phyloP scores from a whole-genome alignment of 2,113 vertebrate genomes.

The Glaucomys volans region DNA sequence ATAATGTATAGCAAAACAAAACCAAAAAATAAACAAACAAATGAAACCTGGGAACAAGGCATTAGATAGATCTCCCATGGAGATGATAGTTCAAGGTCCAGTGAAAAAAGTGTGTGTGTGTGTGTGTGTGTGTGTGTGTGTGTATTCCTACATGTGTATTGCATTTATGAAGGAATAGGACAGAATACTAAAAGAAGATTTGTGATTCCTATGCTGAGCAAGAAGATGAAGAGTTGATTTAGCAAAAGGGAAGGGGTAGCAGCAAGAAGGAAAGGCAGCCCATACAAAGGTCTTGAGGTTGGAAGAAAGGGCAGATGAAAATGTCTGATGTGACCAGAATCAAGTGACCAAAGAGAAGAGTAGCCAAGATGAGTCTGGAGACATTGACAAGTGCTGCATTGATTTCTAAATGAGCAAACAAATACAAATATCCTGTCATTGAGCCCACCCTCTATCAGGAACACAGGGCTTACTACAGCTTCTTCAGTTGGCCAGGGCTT shows the following conservation, averaged over 20 bases:
- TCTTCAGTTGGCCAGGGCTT: neutral
- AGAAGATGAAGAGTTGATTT: neutral
- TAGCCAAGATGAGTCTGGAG: neutral
- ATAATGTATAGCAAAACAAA: neutral
- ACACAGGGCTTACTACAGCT: neutral
- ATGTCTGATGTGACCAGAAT: neutral
- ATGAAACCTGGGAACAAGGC: neutral
- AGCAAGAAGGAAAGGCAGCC: neutral
- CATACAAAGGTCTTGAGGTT: neutral
- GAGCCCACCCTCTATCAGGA: neutral
- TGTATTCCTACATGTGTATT: neutral
- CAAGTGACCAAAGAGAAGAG: neutral
- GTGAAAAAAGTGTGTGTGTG: neutral
- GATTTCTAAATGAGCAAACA: neutral
- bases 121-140: neutral
- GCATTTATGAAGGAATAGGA: neutral
- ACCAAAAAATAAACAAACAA: no score
- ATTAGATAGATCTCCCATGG: neutral
- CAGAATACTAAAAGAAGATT: neutral
- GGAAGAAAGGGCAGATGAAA: neutral
- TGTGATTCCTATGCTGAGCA: neutral
- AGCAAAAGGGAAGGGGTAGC: neutral
- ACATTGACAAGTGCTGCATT: neutral
- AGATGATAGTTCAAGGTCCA: neutral
- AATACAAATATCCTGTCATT: neutral